Evolutionary conservation across 2,888 invertebrate genomes (phyloP), one percentile per base, ranked within the genome.

Genomic region (Drosophila picticornis): DNA sequence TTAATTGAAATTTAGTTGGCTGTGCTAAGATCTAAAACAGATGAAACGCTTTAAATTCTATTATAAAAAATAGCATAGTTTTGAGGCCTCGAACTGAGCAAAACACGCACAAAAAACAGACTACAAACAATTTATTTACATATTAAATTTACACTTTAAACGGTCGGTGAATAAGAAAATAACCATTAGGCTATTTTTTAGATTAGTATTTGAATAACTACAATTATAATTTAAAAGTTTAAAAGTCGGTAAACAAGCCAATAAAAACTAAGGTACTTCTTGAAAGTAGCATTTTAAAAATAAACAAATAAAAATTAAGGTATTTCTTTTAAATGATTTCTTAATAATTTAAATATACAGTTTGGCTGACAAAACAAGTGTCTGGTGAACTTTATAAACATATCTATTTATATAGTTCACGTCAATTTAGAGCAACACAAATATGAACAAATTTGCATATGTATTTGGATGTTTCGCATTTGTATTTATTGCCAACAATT

Each of bases 401-500:
- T 6, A 53, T 40, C 52, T 57, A 72, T 70, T 57, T 57, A 36
- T 69, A 32, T 46, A 22, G 25, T 34, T 59, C 29, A 57, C 40
- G 51, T 70, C 52, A 72, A 72, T 58, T 58, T 55, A 38, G 59
- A 16, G 40, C 52, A 56, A n/a, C 29, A 16, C 22, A 57, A 43
- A 16, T n/a, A 10, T n/a, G 16, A 16, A 19, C 16, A 11, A 16
- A 57, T 57, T 57, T 19, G 57, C 29, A 57, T 43, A 48, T 64
- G 27, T 55, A 38, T 57, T 31, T 67, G 52, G 40, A 25, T 67
- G 61, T 53, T 61, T 43, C 52, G 38, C 36, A n/a, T 46, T 16
- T 27, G n/a, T 72, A 57, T 72, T 76, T 60, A 50, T 64, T 22
- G 72, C 52, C 62, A 67, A 64, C 72, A 76, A 76, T 76, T 69